Evolutionary conservation across 2,888 invertebrate species (phyloP).

Genomic region (Rhagophthalmus giganteus): DNA sequence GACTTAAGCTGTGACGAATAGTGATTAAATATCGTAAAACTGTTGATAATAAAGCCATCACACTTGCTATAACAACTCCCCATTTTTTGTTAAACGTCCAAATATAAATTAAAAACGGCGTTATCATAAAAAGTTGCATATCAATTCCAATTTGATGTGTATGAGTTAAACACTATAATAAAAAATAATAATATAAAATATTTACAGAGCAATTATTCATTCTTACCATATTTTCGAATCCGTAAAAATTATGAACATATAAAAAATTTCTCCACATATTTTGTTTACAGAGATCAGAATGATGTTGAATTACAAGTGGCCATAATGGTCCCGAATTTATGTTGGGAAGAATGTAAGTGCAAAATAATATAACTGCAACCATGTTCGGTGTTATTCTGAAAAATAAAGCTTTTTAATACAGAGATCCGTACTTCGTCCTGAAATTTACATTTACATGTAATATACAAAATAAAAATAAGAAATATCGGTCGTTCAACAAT

Average conservation of each 20-base stretch:
- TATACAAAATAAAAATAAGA: too few relatives aligned
- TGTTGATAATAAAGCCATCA: slow-evolving; percentile 60
- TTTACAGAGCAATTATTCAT: neutral
- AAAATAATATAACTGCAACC: slow-evolving; percentile 64
- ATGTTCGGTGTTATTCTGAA: slow-evolving; percentile 64
- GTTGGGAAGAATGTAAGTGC: slow-evolving; percentile 64
- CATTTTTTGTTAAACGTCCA: slow-evolving; percentile 61
- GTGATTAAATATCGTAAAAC: slow-evolving; percentile 63
- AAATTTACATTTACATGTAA: too few relatives aligned
- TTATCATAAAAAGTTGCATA: slow-evolving; percentile 64
- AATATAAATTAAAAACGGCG: slow-evolving; percentile 60
- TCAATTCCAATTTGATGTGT: slow-evolving; percentile 72
- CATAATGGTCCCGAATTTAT: slow-evolving; percentile 67
- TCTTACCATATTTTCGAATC: slow-evolving; percentile 67
- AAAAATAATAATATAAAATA: slow-evolving; percentile 4
- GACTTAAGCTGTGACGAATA: slow-evolving; percentile 60
- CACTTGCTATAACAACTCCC: slow-evolving; percentile 54
- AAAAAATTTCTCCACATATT: slow-evolving; percentile 70
- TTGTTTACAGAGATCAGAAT: slow-evolving; percentile 65
- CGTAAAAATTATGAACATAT: slow-evolving; percentile 69
- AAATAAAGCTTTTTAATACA: too few relatives aligned
- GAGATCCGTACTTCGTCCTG: too few relatives aligned
- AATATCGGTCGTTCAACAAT: too few relatives aligned
- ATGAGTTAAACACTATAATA: slow-evolving; percentile 55
- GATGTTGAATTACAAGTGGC: slow-evolving; percentile 66